Base-by-base conservation (phyloP, 2,888 invertebrate species). In the Eutolmus rufibarbis region DNA sequence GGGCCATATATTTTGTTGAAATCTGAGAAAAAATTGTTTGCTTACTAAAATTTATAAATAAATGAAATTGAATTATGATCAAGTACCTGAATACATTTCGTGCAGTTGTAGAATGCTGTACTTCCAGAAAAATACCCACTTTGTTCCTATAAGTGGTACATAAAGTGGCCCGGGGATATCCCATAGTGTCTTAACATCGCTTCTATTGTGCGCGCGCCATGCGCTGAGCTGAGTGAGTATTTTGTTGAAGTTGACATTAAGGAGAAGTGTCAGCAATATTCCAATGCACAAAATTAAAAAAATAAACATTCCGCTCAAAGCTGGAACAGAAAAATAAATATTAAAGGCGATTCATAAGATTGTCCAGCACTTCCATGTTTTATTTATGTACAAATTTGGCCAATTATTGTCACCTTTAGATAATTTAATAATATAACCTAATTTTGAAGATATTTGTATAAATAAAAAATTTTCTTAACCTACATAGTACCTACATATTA, bases 31-130 rank as follows among this genome's bases (percentile, higher is more conserved):
- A 40, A 12, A 0, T 1, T n/a, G 19, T 51, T 46, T 46, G 12
- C 2, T 46, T 4, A 16, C 1, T 28, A 23, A 28, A 66, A 0
- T 46, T 28, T 28, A 78, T 43, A 31, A 19, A 4, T 28, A 3
- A 34, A 37, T 51, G 9, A 23, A 37, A 2, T 23, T 19, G n/a
- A 19, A 23, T 84, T 12, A 37, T 78, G 37, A 37, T 16, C 19
- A 28, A 1, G 16, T 92, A 96, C 96, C 96, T 93, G 94, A 94
- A 92, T 97, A 97, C 89, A 96, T 96, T 90, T 96, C 95, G 91
- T 97, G 97, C 76, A 97, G 93, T 91, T 96, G 95, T 89, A 95
- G 95, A 93, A 97, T 94, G 90, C 94, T 94, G 90, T 96, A 97
- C 88, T 94, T 94, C 90, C 94, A 94, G 90, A 95, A 94, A 91